These are phyloP conservation scores for Miniopterus natalensis DNA, from an alignment of 2,113 vertebrate genomes.

Conservation along the genomic window DNA sequence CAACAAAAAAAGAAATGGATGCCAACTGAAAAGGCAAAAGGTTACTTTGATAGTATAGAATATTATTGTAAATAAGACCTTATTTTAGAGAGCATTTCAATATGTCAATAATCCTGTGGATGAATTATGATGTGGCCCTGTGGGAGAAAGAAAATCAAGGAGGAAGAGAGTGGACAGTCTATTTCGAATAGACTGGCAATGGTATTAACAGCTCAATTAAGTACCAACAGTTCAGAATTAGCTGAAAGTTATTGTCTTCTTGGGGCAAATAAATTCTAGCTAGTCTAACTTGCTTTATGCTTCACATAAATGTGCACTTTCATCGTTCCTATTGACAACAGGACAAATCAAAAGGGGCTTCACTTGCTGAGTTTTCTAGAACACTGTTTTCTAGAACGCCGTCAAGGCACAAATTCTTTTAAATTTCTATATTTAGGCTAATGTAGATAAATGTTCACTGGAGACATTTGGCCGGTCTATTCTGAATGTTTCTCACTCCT, in stretches of 20 bases:
- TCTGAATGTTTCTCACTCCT: background rate
- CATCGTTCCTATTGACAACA: slow-evolving; percentile 16
- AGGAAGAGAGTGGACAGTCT: slow-evolving; percentile 56
- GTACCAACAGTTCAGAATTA: slow-evolving; percentile 75
- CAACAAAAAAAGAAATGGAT: slow-evolving; percentile 14
- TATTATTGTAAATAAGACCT: slow-evolving; percentile 54
- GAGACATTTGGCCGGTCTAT: background rate
- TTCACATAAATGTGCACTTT: slow-evolving; percentile 62
- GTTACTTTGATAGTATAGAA: slow-evolving; percentile 61
- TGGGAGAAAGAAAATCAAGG: slow-evolving; percentile 49
- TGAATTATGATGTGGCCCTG: slow-evolving; percentile 53
- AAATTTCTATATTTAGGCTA: slow-evolving; percentile 46
- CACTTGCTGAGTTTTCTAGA: slow-evolving; percentile 34
- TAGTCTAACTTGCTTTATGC: slow-evolving; percentile 71
- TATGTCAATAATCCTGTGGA: slow-evolving; percentile 57
- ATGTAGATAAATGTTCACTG: background rate
- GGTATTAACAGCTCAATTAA: slow-evolving; percentile 71
- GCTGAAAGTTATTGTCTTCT: slow-evolving; percentile 70
- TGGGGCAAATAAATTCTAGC: slow-evolving; percentile 72
- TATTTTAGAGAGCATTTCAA: slow-evolving; percentile 64
- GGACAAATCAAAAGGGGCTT: slow-evolving; percentile 36
- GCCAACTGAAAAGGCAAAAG: slow-evolving; percentile 57
- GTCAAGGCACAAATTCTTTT: slow-evolving; percentile 54
- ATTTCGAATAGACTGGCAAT: slow-evolving; percentile 68
- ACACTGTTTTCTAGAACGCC: slow-evolving; percentile 25